A percentile compares a stretch with the other conserved stretches of the same genome.
Evolutionary conservation across 2,797 vertebrate genomes (phyloP).

Genomic region (Takifugu rubripes): DNA sequence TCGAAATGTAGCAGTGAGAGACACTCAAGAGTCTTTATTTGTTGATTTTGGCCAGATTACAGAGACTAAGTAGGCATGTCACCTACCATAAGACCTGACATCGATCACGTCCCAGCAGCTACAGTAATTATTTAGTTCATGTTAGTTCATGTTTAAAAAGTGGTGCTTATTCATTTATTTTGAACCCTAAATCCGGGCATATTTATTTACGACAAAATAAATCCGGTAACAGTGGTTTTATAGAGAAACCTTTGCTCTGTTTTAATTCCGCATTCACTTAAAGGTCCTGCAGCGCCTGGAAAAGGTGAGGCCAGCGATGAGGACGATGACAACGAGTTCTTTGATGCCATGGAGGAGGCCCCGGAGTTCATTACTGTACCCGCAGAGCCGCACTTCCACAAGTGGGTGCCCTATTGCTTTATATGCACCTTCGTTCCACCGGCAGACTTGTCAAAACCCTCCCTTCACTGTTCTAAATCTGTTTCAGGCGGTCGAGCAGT

Average conservation of each 20-base stretch:
- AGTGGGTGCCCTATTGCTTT: slow-evolving; percentile 68
- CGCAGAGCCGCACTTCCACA: slow-evolving; percentile 87
- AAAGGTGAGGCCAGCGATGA: slow-evolving; percentile 94
- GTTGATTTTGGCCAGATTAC: too few species aligned
- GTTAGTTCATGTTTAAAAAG: too few species aligned
- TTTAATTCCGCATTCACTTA: neutral
- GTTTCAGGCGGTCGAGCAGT: slow-evolving; percentile 88
- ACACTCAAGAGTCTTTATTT: neutral
- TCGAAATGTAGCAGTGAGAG: neutral
- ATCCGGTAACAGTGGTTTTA: too few species aligned
- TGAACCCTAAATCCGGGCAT: too few species aligned
- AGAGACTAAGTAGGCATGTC: neutral
- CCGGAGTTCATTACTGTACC: slow-evolving; percentile 91
- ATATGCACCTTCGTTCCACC: neutral
- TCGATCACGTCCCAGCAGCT: neutral
- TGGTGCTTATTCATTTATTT: too few species aligned
- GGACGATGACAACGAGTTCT: slow-evolving; percentile 95
- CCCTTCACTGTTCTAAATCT: slow-evolving; percentile 12
- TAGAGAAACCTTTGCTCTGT: neutral
- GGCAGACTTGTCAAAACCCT: neutral
- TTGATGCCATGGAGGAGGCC: slow-evolving; percentile 85
- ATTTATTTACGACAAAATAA: too few species aligned
- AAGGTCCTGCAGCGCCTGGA: slow-evolving; percentile 59
- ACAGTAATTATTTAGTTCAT: too few species aligned
- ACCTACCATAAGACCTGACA: neutral